Base-by-base conservation (phyloP, 2,888 invertebrate genomes). In the Candidula unifasciata region DNA sequence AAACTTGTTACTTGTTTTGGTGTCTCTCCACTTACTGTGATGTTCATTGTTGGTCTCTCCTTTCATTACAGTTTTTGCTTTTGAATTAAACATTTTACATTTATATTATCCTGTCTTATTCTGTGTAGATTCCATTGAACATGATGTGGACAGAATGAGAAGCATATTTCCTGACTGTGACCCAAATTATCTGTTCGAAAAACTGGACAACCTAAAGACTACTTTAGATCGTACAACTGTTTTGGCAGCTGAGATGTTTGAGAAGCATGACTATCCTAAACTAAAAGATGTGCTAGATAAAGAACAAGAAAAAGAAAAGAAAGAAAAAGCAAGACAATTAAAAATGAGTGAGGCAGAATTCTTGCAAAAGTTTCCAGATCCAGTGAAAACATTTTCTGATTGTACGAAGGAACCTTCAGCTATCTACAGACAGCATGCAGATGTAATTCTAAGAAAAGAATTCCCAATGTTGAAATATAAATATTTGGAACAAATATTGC, bases 111-210 rank as follows among this genome's bases (percentile, higher is more conserved):
- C 66, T 80, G 30, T 44, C n/a, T 52, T 81, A 24, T 69, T 57
- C 13, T 71, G 27, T 79, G 8, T 52, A 71, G 77, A 44, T 68
- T 16, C 44, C 54, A 82, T 90, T 37, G 88, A 89, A 77, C 85
- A 86, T 33, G 91, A 92, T 80, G 86, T 92, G 37, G 89, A 91
- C 24, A 89, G 88, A 33, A 84, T 93, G 30, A 86, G 85, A 82
- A 89, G 88, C 64, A 89, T 93, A 74, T 92, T 92, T 84, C 91
- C 91, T 27, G 92, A 92, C 78, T 92, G 92, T 89, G 92, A 93
- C 87, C 92, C 91, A 21, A 91, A 91, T 84, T 92, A 89, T 87
- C 77, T 93, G 24, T 91, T 87, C 86, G 88, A 92, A 44, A 86
- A 88, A 74, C 86, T 93, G 37, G 89, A 90, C 80, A 78, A 83